Evolutionary conservation across 2,888 invertebrate species (phyloP), one percentile per base, ranked within the genome.

Genomic region (Fragum sueziense): DNA sequence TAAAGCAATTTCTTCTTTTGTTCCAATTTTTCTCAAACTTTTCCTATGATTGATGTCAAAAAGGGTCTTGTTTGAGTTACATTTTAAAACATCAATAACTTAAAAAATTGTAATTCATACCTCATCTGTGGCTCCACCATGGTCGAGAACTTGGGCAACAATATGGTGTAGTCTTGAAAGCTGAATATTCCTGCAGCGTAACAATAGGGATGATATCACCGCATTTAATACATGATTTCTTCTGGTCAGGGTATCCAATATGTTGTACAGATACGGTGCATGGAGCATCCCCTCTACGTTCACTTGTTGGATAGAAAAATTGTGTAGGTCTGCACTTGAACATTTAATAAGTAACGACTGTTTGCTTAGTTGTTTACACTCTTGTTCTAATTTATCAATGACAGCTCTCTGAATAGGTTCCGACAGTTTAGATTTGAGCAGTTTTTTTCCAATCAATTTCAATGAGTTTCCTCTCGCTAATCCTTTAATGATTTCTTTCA

Each of bases 81-180:
- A n/a, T n/a, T n/a, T n/a, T n/a, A n/a, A n/a, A n/a, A n/a, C n/a
- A n/a, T n/a, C n/a, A n/a, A n/a, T n/a, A n/a, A n/a, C n/a, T n/a
- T n/a, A n/a, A n/a, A n/a, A n/a, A n/a, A n/a, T n/a, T n/a, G n/a
- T n/a, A n/a, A n/a, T n/a, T n/a, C n/a, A n/a, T 52, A 52, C 52
- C 52, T 52, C 52, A 52, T 52, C 52, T 52, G 52, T 52, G 22
- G 52, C 52, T 14, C n/a, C 52, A 14, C 52, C 52, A 52, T 52
- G 52, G 22, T 52, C 52, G 6, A 52, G 52, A 52, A 52, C n/a
- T 52, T 52, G 52, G 52, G 52, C 52, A 14, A 52, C n/a, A 52
- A 52, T 52, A 22, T 52, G 52, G n/a, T 52, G 52, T 52, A 52
- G n/a, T n/a, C 52, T 9, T n/a, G 52, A 52, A 7, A 52, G n/a